Evolutionary conservation across 2,888 invertebrate genomes (phyloP), one percentile per base, ranked within the genome.

Genomic region (Colostygia pectinataria): DNA sequence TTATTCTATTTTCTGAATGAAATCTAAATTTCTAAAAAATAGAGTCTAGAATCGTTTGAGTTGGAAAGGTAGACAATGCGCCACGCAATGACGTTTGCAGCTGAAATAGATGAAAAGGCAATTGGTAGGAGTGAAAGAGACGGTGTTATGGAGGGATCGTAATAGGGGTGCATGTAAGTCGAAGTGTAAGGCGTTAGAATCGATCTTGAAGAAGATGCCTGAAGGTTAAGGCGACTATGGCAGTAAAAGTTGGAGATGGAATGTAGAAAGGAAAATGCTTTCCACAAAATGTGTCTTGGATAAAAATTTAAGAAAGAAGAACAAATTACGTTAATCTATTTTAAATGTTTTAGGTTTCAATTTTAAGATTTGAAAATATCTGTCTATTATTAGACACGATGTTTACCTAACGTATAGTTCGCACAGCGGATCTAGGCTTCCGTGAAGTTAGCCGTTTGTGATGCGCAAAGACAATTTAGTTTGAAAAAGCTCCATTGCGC

Each of bases 41-140:
- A 79, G 55, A 65, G 70, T 63, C 57, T 54, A 71, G 64, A 71
- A 72, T 77, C 27, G 52, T 53, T 62, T 64, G 57, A 28, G 32
- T 34, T 47, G 45, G 41, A 27, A 53, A 50, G 27, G 70, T 72
- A 84, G 86, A 88, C 89, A 87, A 86, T 86, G 89, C 88, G 87
- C 87, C 80, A 83, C 83, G 86, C 88, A 82, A 81, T 89, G 88
- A 88, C 88, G 90, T 88, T 89, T 86, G 79, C 73, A 80, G 40
- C 57, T 62, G 70, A 77, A 65, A 68, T 77, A 65, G 79, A 81
- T 36, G 55, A 66, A 53, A 66, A 70, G 50, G 46, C 44, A 51
- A 51, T 55, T 55, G 31, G 38, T 44, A 56, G 38, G 80, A 63
- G 66, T 42, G 72, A 84, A 57, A 63, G 81, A 71, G 86, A 80